phyloP scores from a whole-genome alignment of 1,140 invertebrate species.

The Ericerus pela region DNA sequence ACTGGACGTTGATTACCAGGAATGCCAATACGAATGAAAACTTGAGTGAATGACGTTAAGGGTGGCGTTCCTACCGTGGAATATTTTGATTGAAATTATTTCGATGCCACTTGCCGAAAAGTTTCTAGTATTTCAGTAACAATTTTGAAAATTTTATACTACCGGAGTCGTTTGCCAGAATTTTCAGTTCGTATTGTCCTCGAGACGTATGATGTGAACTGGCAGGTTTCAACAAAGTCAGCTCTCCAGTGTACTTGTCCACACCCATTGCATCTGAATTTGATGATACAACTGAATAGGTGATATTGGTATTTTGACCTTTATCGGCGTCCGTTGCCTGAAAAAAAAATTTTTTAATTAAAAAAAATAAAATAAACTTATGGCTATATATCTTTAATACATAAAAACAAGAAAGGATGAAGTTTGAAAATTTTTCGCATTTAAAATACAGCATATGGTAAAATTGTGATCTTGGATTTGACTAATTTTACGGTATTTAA shows the following conservation, averaged over 20 bases:
- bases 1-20: constrained; percentile 60
- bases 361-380: too few species aligned
- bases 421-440: too few species aligned
- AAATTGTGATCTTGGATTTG: too few species aligned
- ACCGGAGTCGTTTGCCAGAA: constrained; percentile 57
- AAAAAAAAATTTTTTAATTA: too few species aligned
- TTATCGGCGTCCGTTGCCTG: constrained; percentile 55
- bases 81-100: too few species aligned
- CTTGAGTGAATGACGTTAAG: constrained; percentile 43
- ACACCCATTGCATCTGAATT: constrained; percentile 44
- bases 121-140: too few species aligned
- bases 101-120: too few species aligned
- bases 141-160: constrained; percentile 14
- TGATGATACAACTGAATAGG: constrained; percentile 48
- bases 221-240: constrained; percentile 43
- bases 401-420: too few species aligned
- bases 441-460: too few species aligned
- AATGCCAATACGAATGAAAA: constrained; percentile 54
- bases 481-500: too few species aligned
- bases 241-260: constrained; percentile 50
- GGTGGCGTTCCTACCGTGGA: constrained; percentile 38
- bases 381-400: too few species aligned
- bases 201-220: constrained; percentile 53
- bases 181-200: constrained; percentile 50
- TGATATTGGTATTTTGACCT: constrained; percentile 48